Percentiles rank a stretch among this genome's conserved stretches.
These are phyloP conservation scores for Lasioglossum figueresi DNA, from an alignment of 2,888 invertebrate genomes.

Conservation along the genomic window DNA sequence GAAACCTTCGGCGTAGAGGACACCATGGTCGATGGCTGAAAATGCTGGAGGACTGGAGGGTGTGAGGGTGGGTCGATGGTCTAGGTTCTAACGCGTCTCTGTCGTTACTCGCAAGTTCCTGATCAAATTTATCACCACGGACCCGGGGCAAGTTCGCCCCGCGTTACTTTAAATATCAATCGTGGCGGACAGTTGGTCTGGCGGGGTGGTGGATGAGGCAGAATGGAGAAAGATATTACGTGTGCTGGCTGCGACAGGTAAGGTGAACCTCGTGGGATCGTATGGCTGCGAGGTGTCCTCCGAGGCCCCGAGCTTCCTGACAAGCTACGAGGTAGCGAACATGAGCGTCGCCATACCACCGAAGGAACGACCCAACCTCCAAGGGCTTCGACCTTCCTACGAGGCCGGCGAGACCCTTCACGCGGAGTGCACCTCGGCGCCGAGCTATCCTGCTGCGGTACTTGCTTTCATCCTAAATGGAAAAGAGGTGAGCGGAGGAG, in stretches of 20 bases:
- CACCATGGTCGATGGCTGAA: not conserved
- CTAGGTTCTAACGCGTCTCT: slow-evolving; percentile 1
- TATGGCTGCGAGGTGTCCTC: slow-evolving; percentile 81
- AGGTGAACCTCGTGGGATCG: slow-evolving; percentile 75
- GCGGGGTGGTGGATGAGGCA: slow-evolving; percentile 2
- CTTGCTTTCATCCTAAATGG: slow-evolving; percentile 80
- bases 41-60: not conserved
- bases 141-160: not conserved
- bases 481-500: slow-evolving; percentile 74
- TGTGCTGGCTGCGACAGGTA: slow-evolving; percentile 59
- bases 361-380: slow-evolving; percentile 75
- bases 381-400: slow-evolving; percentile 79
- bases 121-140: slow-evolving; percentile 33
- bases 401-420: slow-evolving; percentile 78
- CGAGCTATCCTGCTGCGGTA: slow-evolving; percentile 79
- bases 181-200: slow-evolving; percentile 26
- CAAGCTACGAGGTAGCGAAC: slow-evolving; percentile 77
- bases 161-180: slow-evolving; percentile 43
- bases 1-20: not conserved
- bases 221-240: slow-evolving; percentile 35
- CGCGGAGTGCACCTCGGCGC: slow-evolving; percentile 79
- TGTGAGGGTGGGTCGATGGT: not conserved
- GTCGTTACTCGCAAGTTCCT: slow-evolving; percentile 30
- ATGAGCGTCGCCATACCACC: slow-evolving; percentile 80
- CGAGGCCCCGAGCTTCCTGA: slow-evolving; percentile 77